Percentiles rank a stretch among this genome's conserved stretches.
phyloP scores from a whole-genome alignment of 2,888 invertebrate species.

The Iselma pallidipennis region DNA sequence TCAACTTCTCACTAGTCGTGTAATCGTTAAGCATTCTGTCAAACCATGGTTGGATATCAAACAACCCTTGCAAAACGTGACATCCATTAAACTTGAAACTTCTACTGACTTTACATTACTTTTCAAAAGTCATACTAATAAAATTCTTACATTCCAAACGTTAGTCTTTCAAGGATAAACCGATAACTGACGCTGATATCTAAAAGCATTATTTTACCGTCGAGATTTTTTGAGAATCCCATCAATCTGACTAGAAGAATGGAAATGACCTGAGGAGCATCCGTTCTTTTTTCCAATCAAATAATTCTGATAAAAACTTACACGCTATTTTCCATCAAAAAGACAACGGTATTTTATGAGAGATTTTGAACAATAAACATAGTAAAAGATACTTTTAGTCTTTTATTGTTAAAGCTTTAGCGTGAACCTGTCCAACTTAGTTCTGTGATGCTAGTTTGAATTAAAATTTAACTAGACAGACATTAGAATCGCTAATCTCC shows the following conservation, averaged over 20 bases:
- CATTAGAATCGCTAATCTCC: not conserved
- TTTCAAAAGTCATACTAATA: conserved; percentile 16
- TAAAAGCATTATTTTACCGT: conserved; percentile 5
- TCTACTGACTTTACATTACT: conserved; percentile 10
- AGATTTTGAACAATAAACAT: too few species aligned
- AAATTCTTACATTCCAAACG: conserved; percentile 14
- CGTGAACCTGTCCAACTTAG: too few species aligned
- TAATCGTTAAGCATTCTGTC: conserved; percentile 30
- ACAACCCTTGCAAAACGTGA: conserved; percentile 21
- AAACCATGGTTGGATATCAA: conserved; percentile 27
- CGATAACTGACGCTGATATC: conserved; percentile 6
- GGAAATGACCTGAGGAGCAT: not conserved
- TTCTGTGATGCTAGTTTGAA: not conserved
- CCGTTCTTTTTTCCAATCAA: not conserved
- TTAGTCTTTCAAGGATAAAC: not conserved
- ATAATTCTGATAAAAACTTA: not conserved
- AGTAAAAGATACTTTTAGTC: too few species aligned
- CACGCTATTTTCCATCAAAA: not conserved
- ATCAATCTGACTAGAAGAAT: not conserved
- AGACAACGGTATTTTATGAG: too few species aligned
- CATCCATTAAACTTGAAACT: conserved; percentile 21
- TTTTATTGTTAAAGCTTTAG: too few species aligned
- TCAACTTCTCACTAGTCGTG: conserved; percentile 23
- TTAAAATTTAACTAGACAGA: not conserved
- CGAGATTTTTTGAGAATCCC: not conserved